Evolutionary conservation across 2,797 vertebrate genomes (phyloP).

Genomic region (Falco naumanni): DNA sequence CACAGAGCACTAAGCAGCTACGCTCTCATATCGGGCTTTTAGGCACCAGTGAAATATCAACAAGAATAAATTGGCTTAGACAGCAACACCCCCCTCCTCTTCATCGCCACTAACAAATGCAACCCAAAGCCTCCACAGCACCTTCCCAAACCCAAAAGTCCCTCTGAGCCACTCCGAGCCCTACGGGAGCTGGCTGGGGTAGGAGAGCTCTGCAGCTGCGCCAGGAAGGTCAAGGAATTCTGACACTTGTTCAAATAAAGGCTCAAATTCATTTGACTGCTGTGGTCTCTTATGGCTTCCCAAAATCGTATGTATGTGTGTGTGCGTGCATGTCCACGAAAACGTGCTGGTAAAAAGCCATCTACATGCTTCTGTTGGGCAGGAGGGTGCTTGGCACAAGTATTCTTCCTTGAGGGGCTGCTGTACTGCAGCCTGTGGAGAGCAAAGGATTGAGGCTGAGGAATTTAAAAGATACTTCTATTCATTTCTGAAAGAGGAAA

Average conservation of each 20-base stretch:
- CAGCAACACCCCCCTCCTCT: neutral
- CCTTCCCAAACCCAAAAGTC: neutral
- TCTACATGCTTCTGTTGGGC: rapidly evolving
- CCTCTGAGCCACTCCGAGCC: neutral
- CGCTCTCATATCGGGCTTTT: neutral
- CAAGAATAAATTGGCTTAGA: neutral
- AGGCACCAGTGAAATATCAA: neutral
- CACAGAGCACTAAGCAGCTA: neutral
- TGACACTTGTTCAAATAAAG: slow-evolving; percentile 9
- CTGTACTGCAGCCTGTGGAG: neutral
- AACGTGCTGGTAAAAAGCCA: rapidly evolving
- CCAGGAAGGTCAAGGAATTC: neutral
- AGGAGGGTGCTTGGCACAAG: neutral
- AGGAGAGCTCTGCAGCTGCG: neutral
- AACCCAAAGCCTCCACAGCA: neutral
- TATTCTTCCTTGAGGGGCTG: neutral
- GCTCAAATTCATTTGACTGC: neutral
- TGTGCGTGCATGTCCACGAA: rapidly evolving
- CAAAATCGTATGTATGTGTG: neutral
- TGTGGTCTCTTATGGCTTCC: neutral
- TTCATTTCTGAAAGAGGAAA: neutral
- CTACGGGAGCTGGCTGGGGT: neutral
- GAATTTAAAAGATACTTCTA: neutral
- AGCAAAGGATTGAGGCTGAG: neutral
- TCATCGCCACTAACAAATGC: neutral